phyloP scores from a whole-genome alignment of 2,797 vertebrate genomes.

The Sphenodon punctatus region DNA sequence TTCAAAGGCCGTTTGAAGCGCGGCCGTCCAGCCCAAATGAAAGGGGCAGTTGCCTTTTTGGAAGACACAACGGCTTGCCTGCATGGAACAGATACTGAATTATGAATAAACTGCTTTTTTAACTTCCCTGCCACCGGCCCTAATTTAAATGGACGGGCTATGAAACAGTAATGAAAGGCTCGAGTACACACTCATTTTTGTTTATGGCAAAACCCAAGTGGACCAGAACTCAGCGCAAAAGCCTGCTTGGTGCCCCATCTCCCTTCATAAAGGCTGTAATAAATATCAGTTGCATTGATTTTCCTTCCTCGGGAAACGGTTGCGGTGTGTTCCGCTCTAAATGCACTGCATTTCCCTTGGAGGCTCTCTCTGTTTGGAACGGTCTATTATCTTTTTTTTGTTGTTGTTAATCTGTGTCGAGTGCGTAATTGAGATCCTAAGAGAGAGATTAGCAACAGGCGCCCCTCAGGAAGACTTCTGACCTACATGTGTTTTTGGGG shows the following conservation, averaged over 20 bases:
- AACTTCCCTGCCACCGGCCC: not conserved
- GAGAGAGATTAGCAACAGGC: constrained; percentile 48
- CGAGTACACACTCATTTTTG: constrained; percentile 5
- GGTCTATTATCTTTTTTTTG: not conserved
- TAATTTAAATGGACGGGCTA: constrained; percentile 45
- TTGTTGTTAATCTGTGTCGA: constrained; percentile 52
- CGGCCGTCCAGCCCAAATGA: not conserved
- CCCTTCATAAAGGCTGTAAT: constrained; percentile 26
- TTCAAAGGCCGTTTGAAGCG: constrained; percentile 39
- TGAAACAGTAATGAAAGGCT: constrained; percentile 11
- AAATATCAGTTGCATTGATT: constrained; percentile 61
- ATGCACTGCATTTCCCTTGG: constrained; percentile 24
- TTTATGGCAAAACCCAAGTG: constrained; percentile 33
- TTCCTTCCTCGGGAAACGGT: constrained; percentile 35
- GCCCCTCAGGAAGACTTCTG: constrained; percentile 32
- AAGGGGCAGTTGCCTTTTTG: constrained; percentile 6
- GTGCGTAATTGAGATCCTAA: constrained; percentile 58
- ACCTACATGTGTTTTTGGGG: too few relatives aligned
- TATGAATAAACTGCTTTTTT: not conserved
- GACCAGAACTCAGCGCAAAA: constrained; percentile 49
- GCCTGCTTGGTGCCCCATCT: constrained; percentile 36
- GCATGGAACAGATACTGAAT: constrained; percentile 34
- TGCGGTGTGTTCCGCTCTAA: constrained; percentile 53
- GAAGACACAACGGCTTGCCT: constrained; percentile 24
- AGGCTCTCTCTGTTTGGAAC: constrained; percentile 50